These are phyloP conservation scores for Pedionomus torquatus DNA, from an alignment of 2,113 vertebrate species.

Conservation along the genomic window DNA sequence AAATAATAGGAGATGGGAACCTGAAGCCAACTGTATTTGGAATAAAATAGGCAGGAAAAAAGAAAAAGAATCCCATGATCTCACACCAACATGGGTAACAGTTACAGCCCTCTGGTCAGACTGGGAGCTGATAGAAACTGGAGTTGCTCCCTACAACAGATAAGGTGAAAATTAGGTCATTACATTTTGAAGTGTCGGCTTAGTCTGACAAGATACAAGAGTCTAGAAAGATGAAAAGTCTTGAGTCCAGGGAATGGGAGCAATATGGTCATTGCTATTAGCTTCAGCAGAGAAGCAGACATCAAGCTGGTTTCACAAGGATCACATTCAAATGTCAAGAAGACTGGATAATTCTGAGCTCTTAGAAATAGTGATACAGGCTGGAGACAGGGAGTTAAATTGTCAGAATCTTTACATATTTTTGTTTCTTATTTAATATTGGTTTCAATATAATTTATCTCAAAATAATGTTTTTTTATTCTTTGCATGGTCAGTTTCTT, in stretches of 20 bases:
- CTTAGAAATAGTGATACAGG: background rate
- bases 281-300: background rate
- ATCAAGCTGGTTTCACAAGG: background rate
- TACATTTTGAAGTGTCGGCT: background rate
- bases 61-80: background rate
- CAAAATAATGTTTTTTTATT: background rate
- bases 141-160: background rate
- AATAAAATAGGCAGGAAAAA: background rate
- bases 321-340: slow-evolving; percentile 6
- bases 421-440: slow-evolving; percentile 10
- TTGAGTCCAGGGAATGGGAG: background rate
- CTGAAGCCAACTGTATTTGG: slow-evolving; percentile 45
- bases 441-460: background rate
- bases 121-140: background rate
- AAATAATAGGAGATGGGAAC: slow-evolving; percentile 46
- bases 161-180: background rate
- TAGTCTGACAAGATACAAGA: slow-evolving; percentile 1
- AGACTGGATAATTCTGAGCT: background rate
- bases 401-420: background rate
- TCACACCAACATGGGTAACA: background rate
- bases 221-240: background rate
- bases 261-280: background rate
- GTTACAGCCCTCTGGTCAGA: background rate
- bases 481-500: background rate
- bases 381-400: background rate